Conservation (phyloP, 2,113 vertebrate genomes). For the Colaptes auratus region DNA sequence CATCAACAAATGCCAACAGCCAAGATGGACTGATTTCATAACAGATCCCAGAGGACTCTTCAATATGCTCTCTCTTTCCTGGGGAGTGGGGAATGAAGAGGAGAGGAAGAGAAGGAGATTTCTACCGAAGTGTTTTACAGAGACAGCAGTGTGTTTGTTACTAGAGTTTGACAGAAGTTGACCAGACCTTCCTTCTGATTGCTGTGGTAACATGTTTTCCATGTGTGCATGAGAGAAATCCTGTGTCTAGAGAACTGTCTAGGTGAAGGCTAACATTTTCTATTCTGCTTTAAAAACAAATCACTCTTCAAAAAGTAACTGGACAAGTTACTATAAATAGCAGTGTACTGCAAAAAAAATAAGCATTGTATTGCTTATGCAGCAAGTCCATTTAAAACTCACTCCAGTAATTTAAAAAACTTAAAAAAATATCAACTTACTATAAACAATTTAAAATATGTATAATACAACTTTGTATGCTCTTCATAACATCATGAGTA, state of each 20-base stretch:
- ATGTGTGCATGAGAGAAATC: constrained; percentile 8
- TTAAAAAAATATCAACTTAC: constrained; percentile 85
- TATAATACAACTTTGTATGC: constrained; percentile 80
- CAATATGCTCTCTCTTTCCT: neutral
- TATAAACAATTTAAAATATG: constrained; percentile 85
- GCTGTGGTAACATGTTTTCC: neutral
- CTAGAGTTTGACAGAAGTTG: neutral
- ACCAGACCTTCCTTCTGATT: constrained; percentile 11
- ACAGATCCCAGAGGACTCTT: neutral
- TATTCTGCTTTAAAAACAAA: constrained; percentile 55
- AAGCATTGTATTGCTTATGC: constrained; percentile 70
- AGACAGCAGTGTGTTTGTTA: neutral
- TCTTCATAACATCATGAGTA: constrained; percentile 70
- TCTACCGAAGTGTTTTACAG: constrained; percentile 1
- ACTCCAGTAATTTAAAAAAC: constrained; percentile 80
- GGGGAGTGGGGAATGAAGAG: neutral
- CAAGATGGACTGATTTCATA: neutral
- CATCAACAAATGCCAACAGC: neutral
- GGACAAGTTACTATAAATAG: constrained; percentile 73
- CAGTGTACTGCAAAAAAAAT: constrained; percentile 76
- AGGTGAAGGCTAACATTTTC: constrained; percentile 55
- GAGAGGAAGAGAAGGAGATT: neutral
- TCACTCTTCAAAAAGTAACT: constrained; percentile 56
- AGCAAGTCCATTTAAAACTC: constrained; percentile 76
- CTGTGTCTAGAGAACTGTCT: neutral